phyloP scores from a whole-genome alignment of 2,888 invertebrate species.

The Agonopterix heracliana region DNA sequence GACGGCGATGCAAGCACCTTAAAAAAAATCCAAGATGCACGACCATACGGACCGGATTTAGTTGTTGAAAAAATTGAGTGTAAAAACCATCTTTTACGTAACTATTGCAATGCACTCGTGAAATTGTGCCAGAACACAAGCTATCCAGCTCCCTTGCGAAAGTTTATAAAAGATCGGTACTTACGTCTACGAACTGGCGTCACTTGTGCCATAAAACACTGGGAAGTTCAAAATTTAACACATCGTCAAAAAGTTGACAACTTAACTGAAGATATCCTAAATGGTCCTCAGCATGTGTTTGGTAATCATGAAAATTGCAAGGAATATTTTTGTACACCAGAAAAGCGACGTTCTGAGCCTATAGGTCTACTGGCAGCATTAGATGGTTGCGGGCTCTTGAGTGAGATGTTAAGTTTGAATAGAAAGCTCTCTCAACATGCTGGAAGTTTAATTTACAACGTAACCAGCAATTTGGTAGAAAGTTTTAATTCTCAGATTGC shows the following conservation, averaged over 20 bases:
- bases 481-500: conserved; percentile 21
- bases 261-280: background rate
- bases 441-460: conserved; percentile 14
- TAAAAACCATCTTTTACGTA: background rate
- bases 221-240: background rate
- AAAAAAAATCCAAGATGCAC: background rate
- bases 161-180: background rate
- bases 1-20: background rate
- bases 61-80: background rate
- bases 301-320: conserved; percentile 4
- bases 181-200: background rate
- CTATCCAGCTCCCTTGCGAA: background rate
- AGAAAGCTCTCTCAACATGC: background rate
- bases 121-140: background rate
- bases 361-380: background rate
- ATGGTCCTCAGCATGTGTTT: conserved; percentile 1
- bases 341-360: background rate
- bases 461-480: conserved; percentile 24
- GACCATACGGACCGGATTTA: background rate
- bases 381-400: background rate
- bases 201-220: background rate
- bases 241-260: background rate
- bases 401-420: background rate
- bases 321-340: conserved; percentile 2
- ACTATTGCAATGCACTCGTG: background rate